A percentile compares a stretch with the other conserved stretches of the same genome.
Conservation (phyloP, 2,888 invertebrate species). For the Carabus problematicus region DNA sequence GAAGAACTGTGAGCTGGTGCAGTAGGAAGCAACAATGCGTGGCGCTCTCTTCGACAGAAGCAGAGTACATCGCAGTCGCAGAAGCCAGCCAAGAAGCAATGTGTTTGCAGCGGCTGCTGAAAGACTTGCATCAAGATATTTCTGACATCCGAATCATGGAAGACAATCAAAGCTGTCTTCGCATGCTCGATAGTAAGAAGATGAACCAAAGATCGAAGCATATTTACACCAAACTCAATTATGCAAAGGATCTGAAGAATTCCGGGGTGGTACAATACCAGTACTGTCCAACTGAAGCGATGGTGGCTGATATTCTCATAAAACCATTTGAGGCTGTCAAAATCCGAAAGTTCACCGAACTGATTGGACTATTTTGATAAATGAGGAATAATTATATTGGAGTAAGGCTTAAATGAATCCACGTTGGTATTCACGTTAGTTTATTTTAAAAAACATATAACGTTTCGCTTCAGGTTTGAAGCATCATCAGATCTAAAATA, state of each 20-base stretch:
- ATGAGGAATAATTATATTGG: no score
- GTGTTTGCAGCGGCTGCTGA: no score
- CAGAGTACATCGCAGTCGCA: neutral
- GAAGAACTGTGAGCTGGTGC: constrained; percentile 49
- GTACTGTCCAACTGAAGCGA: constrained; percentile 3
- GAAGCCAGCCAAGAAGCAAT: constrained; percentile 39
- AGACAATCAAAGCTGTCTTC: no score
- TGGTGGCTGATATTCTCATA: constrained; percentile 15
- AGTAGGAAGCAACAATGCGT: constrained; percentile 49
- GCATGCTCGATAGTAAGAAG: no score
- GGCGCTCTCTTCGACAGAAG: constrained; percentile 22
- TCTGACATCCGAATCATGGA: no score
- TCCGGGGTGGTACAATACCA: neutral
- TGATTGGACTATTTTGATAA: neutral
- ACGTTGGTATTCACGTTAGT: no score
- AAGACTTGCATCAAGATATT: no score
- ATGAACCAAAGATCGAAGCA: neutral
- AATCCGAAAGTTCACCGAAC: neutral
- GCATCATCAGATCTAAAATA: no score
- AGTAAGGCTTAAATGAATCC: no score
- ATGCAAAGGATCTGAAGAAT: neutral
- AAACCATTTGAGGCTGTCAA: constrained; percentile 13
- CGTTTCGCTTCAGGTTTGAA: no score
- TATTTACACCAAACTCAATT: neutral
- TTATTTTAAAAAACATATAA: no score